A percentile compares a stretch with the other conserved stretches of the same genome.
phyloP scores from a whole-genome alignment of 2,797 vertebrate species.

The Myiothlypis coronata region DNA sequence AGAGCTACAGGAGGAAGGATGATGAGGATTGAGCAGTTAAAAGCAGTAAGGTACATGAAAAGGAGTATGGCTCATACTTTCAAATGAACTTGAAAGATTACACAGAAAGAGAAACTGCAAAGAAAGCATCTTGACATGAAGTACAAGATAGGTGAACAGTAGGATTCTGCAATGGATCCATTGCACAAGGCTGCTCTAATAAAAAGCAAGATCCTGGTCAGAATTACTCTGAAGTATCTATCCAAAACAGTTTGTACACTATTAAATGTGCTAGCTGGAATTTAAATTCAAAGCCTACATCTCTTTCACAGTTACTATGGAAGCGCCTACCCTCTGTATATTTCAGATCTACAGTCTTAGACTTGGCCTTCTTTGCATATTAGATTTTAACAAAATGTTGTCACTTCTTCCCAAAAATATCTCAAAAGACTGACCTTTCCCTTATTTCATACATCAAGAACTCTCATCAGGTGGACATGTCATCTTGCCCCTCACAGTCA shows the following conservation, averaged over 20 bases:
- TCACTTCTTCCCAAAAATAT: slow-evolving; percentile 30
- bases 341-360: slow-evolving; percentile 59
- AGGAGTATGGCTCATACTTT: not conserved
- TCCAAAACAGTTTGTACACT: not conserved
- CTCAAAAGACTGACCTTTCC: slow-evolving; percentile 6
- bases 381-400: slow-evolving; percentile 16
- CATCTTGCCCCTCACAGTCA: not conserved
- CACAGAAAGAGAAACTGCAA: not conserved
- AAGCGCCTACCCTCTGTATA: slow-evolving; percentile 60
- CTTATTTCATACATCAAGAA: not conserved
- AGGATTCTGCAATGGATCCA: not conserved
- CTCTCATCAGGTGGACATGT: not conserved
- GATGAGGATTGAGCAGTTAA: not conserved
- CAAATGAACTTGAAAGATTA: not conserved
- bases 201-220: not conserved
- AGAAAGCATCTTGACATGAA: not conserved
- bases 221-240: not conserved
- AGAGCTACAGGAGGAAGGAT: not conserved
- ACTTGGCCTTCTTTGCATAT: slow-evolving; percentile 45
- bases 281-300: slow-evolving; percentile 63
- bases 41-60: not conserved
- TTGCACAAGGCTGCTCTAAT: not conserved
- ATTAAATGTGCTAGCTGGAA: slow-evolving; percentile 52
- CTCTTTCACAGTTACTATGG: slow-evolving; percentile 63
- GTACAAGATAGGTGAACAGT: not conserved